These are phyloP conservation scores for Leptinotarsa rubiginosa DNA, from an alignment of 2,888 invertebrate species.

Conservation along the genomic window DNA sequence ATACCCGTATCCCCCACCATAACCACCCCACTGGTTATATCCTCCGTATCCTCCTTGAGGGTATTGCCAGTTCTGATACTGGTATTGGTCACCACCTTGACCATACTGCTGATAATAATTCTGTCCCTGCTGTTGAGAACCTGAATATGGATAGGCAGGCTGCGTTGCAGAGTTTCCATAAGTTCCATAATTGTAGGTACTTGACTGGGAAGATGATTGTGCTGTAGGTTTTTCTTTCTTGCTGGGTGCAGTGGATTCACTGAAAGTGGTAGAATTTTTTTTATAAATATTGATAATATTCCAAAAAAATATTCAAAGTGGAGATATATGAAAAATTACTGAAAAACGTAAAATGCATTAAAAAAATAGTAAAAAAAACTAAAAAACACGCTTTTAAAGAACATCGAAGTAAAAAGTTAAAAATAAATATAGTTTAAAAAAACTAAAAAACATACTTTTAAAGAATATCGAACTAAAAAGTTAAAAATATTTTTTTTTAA, in stretches of 20 bases:
- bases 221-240: slow-evolving; percentile 65
- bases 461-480: too few relatives aligned
- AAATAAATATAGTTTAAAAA: too few relatives aligned
- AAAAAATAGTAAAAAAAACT: too few relatives aligned
- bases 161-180: slow-evolving; percentile 65
- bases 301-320: too few relatives aligned
- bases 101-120: slow-evolving; percentile 70
- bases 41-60: slow-evolving; percentile 70
- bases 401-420: too few relatives aligned
- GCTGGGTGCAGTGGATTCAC: slow-evolving; percentile 52
- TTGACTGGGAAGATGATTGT: slow-evolving; percentile 59
- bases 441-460: too few relatives aligned
- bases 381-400: too few relatives aligned
- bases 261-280: slow-evolving; percentile 45
- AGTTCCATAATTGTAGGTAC: slow-evolving; percentile 60
- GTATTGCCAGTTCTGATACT: slow-evolving; percentile 73
- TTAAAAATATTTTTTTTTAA: too few relatives aligned
- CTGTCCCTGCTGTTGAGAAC: slow-evolving; percentile 65
- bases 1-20: slow-evolving; percentile 66
- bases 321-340: too few relatives aligned
- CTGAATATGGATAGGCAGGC: slow-evolving; percentile 64
- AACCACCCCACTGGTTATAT: slow-evolving; percentile 73
- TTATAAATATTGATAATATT: too few relatives aligned
- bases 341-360: too few relatives aligned
- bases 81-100: slow-evolving; percentile 70